Evolutionary conservation across 2,113 vertebrate species (phyloP).

Genomic region (Gobiocypris rarus): DNA sequence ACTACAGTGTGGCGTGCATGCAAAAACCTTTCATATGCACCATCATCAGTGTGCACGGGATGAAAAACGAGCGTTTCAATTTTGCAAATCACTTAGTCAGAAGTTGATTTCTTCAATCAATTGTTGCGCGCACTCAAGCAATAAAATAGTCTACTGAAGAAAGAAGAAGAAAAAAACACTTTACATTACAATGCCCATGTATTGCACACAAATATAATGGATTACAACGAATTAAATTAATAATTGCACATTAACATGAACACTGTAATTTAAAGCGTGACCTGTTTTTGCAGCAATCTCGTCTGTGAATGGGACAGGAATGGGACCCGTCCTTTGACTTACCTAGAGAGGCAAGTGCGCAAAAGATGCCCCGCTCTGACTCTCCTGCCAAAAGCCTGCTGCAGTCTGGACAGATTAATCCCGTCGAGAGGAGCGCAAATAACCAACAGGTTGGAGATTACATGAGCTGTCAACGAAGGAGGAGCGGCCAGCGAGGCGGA

Average conservation of each 20-base stretch:
- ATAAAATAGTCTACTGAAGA: not conserved
- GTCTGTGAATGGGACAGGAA: slow-evolving; percentile 30
- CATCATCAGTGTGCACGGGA: not conserved
- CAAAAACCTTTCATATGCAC: not conserved
- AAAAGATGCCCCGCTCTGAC: slow-evolving; percentile 61
- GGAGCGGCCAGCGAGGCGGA: slow-evolving; percentile 34
- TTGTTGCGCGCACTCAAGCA: not conserved
- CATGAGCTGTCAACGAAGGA: slow-evolving; percentile 42
- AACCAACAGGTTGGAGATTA: slow-evolving; percentile 62
- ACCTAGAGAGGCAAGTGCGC: slow-evolving; percentile 63
- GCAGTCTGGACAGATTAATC: slow-evolving; percentile 62
- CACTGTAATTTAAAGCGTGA: not conserved
- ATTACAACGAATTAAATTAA: not conserved
- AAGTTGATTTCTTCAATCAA: not conserved
- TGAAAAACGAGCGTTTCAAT: too few species aligned
- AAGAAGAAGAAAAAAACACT: not conserved
- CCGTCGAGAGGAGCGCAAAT: slow-evolving; percentile 53
- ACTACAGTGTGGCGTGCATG: not conserved
- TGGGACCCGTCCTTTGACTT: slow-evolving; percentile 54
- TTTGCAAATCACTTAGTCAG: not conserved
- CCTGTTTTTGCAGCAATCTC: not conserved
- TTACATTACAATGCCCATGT: slow-evolving; percentile 8
- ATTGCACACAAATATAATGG: not conserved
- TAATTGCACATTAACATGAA: not conserved
- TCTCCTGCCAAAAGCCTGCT: slow-evolving; percentile 63